A percentile compares a stretch with the other conserved stretches of the same genome.
Evolutionary conservation across 1,140 invertebrate species (phyloP).

Genomic region (Metopolophium dirhodum): DNA sequence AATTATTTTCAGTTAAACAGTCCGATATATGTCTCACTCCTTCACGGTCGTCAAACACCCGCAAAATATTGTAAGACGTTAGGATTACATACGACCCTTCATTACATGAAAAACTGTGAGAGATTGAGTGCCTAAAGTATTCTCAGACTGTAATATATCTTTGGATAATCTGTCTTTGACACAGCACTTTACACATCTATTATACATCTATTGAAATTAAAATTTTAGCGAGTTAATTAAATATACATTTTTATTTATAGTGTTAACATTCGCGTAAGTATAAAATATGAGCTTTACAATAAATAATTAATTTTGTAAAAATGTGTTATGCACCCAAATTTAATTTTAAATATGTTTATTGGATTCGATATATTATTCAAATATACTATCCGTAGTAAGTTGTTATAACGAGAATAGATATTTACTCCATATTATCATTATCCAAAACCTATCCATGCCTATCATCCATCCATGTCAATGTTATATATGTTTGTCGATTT

Average conservation of each 20-base stretch:
- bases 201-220: not conserved
- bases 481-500: not conserved
- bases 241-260: not conserved
- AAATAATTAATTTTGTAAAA: not conserved
- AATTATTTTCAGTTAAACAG: not conserved
- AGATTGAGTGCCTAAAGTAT: not conserved
- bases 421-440: not conserved
- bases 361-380: not conserved
- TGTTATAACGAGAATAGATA: not conserved
- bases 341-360: not conserved
- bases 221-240: not conserved
- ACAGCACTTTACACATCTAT: not conserved
- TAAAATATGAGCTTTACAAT: not conserved
- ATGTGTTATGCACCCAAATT: not conserved
- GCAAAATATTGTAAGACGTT: not conserved
- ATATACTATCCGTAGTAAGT: not conserved
- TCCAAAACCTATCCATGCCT: no score
- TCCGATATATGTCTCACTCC: not conserved
- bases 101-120: not conserved
- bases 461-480: no score
- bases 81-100: not conserved
- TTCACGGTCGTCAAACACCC: not conserved
- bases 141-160: constrained; percentile 10
- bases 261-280: not conserved
- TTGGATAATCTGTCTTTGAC: constrained; percentile 36